Percentiles rank a stretch among this genome's conserved stretches.
Conservation (phyloP, 2,888 invertebrate genomes). For the Zaprionus bogoriensis region DNA sequence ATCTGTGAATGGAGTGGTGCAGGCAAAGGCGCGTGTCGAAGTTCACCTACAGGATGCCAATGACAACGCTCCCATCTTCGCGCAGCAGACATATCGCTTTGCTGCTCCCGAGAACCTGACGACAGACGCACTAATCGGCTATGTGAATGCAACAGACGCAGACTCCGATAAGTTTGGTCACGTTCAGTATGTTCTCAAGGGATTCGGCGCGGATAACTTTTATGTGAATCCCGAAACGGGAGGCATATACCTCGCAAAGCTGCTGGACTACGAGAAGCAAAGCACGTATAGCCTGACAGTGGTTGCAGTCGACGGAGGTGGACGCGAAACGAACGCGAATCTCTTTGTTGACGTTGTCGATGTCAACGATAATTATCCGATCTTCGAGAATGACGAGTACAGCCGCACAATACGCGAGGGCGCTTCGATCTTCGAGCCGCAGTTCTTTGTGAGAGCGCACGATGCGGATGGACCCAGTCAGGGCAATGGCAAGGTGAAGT, state of each 20-base stretch:
- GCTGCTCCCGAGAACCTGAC: constrained; percentile 87
- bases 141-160: constrained; percentile 87
- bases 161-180: constrained; percentile 89
- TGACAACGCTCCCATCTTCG: constrained; percentile 90
- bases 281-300: constrained; percentile 91
- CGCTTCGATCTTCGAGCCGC: constrained; percentile 90
- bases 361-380: constrained; percentile 90
- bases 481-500: constrained; percentile 87
- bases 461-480: constrained; percentile 90
- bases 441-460: constrained; percentile 90
- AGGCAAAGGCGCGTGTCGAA: constrained; percentile 86
- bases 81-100: constrained; percentile 86
- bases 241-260: constrained; percentile 86
- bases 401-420: constrained; percentile 90
- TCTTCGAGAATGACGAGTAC: constrained; percentile 88
- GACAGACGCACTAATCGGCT: constrained; percentile 86
- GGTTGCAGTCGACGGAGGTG: constrained; percentile 92
- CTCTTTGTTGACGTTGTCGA: constrained; percentile 89
- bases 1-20: constrained; percentile 84
- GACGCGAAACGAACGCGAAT: constrained; percentile 87
- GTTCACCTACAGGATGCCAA: constrained; percentile 89
- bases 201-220: constrained; percentile 91
- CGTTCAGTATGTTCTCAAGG: constrained; percentile 89
- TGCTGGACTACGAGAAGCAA: constrained; percentile 90
- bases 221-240: constrained; percentile 87